Conservation (phyloP, 2,113 vertebrate genomes). For the Rhabdomys dilectus region DNA sequence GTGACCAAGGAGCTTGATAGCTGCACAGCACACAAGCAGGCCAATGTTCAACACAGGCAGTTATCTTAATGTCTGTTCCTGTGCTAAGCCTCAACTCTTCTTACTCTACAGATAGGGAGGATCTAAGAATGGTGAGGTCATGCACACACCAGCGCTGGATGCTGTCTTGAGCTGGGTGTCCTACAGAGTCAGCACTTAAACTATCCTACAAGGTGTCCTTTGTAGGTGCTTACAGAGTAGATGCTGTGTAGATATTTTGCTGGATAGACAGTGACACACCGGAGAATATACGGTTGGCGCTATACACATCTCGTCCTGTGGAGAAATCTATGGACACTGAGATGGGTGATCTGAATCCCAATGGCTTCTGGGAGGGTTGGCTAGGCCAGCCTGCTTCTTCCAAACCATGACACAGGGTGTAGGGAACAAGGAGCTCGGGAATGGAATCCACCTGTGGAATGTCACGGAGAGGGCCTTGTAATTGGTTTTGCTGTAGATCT, state of each 20-base stretch:
- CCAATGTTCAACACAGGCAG: accelerated
- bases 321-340: accelerated
- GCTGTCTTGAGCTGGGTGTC: not conserved
- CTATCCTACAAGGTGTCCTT: accelerated
- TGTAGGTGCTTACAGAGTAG: too few species aligned
- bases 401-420: not conserved
- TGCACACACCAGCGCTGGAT: accelerated
- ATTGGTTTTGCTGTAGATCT: not conserved
- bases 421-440: not conserved
- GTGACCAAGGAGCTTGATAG: not conserved
- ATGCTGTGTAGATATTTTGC: accelerated
- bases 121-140: accelerated
- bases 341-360: not conserved
- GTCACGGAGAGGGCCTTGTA: not conserved
- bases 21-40: accelerated
- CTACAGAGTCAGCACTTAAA: accelerated
- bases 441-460: not conserved
- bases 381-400: not conserved
- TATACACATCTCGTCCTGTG: accelerated
- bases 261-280: too few species aligned
- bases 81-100: accelerated
- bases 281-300: accelerated
- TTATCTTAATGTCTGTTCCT: accelerated
- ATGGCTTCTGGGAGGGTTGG: not conserved
- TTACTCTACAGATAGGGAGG: accelerated